phyloP scores from a whole-genome alignment of 2,797 vertebrate species.

The Darevskia nairensis region DNA sequence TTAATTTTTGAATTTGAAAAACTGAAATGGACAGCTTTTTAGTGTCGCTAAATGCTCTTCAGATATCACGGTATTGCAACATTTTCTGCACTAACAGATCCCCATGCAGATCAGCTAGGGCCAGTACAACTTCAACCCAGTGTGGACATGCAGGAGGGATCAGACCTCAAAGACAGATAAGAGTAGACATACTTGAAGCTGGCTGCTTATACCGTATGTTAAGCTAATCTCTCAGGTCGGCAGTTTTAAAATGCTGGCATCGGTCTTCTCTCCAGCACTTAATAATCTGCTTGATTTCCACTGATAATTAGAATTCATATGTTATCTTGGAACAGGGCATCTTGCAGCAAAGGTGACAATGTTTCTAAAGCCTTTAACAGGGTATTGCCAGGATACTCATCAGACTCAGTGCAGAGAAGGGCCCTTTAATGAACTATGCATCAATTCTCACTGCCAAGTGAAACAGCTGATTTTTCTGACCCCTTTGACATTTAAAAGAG shows the following conservation, averaged over 20 bases:
- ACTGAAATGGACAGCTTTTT: not conserved
- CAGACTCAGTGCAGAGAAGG: not conserved
- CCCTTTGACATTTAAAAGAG: not conserved
- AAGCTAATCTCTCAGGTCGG: not conserved
- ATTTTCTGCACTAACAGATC: not conserved
- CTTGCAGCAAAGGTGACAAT: not conserved
- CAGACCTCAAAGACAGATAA: not conserved
- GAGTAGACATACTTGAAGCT: not conserved
- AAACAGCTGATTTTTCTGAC: slow-evolving; percentile 30
- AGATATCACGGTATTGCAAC: not conserved
- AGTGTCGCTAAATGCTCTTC: not conserved
- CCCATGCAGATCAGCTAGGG: not conserved
- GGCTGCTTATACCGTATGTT: not conserved
- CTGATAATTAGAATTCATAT: slow-evolving; percentile 4
- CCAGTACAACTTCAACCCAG: not conserved
- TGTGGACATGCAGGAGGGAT: not conserved
- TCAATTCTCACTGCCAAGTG: slow-evolving; percentile 1
- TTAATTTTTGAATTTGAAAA: not conserved
- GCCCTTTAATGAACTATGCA: not conserved
- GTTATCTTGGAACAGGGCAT: slow-evolving; percentile 28
- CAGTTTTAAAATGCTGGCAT: not conserved
- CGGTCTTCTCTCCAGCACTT: not conserved
- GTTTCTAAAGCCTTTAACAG: slow-evolving; percentile 25
- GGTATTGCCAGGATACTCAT: slow-evolving; percentile 20
- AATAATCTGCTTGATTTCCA: not conserved